Base-by-base conservation (phyloP, 2,113 vertebrate species). In the Phycodurus eques region DNA sequence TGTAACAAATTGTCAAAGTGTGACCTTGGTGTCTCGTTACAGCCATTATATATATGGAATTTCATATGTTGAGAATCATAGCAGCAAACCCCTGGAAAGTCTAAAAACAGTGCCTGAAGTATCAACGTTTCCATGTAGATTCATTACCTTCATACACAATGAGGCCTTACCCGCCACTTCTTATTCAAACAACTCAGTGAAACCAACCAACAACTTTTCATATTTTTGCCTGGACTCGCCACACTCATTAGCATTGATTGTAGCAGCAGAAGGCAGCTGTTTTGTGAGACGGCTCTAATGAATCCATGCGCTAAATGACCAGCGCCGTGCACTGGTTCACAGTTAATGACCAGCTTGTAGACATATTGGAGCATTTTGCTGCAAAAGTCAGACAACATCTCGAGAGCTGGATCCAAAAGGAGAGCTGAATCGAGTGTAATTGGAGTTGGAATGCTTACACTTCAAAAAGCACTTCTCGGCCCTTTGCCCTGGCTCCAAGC, bases 321-420 rank as follows among this genome's bases (percentile, higher is more conserved):
- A 20, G 33, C 8, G 39, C 61, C 9, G 33, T n/a, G 49, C 51
- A 54, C 31, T 11, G 51, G 0, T 60, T 19, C 15, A 49, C 42
- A 31, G 27, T 68, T 59, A 63, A 42, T 17, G 14, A 39, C 47
- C 46, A 47, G 39, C 20, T 56, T 20, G 27, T 67, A 43, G 33
- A 47, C 0, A 31, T 27, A 63, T 31, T 13, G 43, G 43, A 51
- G 42, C 22, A 47, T 67, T 67, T n/a, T 59, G 54, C 51, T 49
- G 22, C 44, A 66, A 31, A 27, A 44, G 46, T 5, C n/a, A 11
- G 47, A 53, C 64, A 66, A 47, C 64, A 47, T 54, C 46, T 65
- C 61, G 14, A 19, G 71, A 72, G 61, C 17, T 31, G 61, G 9
- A 44, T 53, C 47, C 62, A 72, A 65, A 54, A 61, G 59, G 19